These are phyloP conservation scores for Pimephales promelas DNA, from an alignment of 2,113 vertebrate genomes.

Conservation along the genomic window DNA sequence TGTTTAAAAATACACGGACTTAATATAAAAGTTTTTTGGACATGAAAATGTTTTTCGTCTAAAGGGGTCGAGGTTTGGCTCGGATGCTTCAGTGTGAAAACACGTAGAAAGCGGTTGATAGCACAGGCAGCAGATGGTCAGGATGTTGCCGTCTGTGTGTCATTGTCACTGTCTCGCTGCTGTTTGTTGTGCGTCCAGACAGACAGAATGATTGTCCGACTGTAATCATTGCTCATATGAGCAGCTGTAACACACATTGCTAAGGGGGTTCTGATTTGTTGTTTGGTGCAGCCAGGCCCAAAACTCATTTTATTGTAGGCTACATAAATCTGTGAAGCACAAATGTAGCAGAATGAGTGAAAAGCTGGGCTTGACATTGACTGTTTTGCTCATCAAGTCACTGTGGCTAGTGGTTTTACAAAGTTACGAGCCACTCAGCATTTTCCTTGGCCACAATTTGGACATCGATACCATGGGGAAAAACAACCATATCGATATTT, in stretches of 20 bases:
- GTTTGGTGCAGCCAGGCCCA: not conserved
- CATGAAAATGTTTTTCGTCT: not conserved
- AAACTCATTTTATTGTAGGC: not conserved
- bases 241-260: not conserved
- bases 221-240: not conserved
- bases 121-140: slow-evolving; percentile 4
- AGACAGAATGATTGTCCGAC: not conserved
- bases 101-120: not conserved
- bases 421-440: too few relatives aligned
- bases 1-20: not conserved
- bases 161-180: not conserved
- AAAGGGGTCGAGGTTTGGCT: not conserved
- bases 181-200: slow-evolving; percentile 16
- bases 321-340: not conserved
- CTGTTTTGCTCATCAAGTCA: too few relatives aligned
- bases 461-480: too few relatives aligned
- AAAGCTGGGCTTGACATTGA: too few relatives aligned
- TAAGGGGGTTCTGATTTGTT: not conserved
- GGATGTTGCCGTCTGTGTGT: slow-evolving; percentile 4
- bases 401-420: not conserved
- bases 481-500: too few relatives aligned
- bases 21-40: not conserved
- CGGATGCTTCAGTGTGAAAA: not conserved
- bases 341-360: not conserved
- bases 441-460: too few relatives aligned